These are phyloP conservation scores for Astropecten irregularis DNA, from an alignment of 53 echinoderm and acorn worm species.

Conservation along the genomic window DNA sequence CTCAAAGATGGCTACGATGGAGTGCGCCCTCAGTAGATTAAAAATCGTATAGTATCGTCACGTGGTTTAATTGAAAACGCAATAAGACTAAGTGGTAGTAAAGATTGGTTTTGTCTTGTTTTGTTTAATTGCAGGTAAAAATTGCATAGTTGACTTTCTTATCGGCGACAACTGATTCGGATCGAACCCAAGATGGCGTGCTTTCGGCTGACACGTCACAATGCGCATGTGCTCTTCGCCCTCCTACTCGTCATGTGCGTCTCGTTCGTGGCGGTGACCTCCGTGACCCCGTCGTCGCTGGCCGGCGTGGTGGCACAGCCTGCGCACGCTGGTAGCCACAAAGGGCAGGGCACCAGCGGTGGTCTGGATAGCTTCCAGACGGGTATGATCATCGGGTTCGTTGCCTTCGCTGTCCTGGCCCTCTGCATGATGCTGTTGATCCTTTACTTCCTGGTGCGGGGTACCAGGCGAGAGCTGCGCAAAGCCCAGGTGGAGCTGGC, in stretches of 20 bases:
- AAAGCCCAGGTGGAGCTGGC: slow-evolving; percentile 53
- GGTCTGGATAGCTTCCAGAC: slow-evolving; percentile 61
- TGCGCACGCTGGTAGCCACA: background rate
- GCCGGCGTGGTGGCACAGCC: background rate
- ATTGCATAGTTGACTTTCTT: too few species aligned
- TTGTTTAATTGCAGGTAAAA: too few species aligned
- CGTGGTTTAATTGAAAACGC: too few species aligned
- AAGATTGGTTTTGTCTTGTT: too few species aligned
- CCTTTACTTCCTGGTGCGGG: slow-evolving; percentile 48
- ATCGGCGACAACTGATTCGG: too few species aligned
- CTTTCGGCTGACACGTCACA: background rate
- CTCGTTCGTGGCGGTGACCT: background rate
- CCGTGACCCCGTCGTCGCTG: background rate
- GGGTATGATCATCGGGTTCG: slow-evolving; percentile 64
- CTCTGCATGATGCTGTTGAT: slow-evolving; percentile 62
- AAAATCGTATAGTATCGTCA: too few species aligned
- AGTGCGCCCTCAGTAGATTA: too few species aligned
- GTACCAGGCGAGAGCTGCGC: slow-evolving; percentile 47
- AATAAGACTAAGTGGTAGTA: too few species aligned
- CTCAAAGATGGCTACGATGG: too few species aligned
- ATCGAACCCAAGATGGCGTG: slow-evolving; percentile 46
- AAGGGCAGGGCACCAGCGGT: background rate
- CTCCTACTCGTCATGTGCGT: background rate
- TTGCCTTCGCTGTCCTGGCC: slow-evolving; percentile 58
- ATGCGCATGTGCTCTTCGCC: background rate